Evolutionary conservation across 1,140 invertebrate genomes (phyloP).

Genomic region (Triops cancriformis): DNA sequence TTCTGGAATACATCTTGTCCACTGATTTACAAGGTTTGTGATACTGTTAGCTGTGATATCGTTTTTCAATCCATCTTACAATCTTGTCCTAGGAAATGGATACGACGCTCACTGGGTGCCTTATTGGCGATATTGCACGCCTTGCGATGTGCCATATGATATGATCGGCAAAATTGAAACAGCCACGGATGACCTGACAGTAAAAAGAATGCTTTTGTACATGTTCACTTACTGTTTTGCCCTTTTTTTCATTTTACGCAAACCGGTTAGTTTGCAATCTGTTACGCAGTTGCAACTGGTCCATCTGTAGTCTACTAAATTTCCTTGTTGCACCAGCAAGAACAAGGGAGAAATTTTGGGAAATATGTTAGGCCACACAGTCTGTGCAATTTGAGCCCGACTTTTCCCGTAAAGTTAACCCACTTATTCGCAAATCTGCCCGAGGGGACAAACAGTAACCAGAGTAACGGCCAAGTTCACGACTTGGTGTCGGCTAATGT

Average conservation of each 20-base stretch:
- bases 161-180: constrained; percentile 39
- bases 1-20: constrained; percentile 35
- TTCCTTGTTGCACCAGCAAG: too few relatives aligned
- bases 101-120: constrained; percentile 38
- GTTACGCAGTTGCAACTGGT: too few relatives aligned
- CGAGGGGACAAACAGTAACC: too few relatives aligned
- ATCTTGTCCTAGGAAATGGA: constrained; percentile 23
- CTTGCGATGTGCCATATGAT: constrained; percentile 36
- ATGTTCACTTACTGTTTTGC: neutral
- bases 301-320: too few relatives aligned
- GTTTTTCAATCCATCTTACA: neutral
- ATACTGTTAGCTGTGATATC: neutral
- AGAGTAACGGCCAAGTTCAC: too few relatives aligned
- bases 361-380: too few relatives aligned
- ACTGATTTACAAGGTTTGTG: constrained; percentile 30
- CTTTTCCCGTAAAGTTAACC: too few relatives aligned
- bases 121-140: constrained; percentile 35
- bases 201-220: constrained; percentile 16
- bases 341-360: too few relatives aligned
- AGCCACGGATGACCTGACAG: constrained; percentile 34
- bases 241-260: neutral
- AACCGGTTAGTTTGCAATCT: too few relatives aligned
- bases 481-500: too few relatives aligned
- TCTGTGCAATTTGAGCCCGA: too few relatives aligned
- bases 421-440: too few relatives aligned